Evolutionary conservation across 92 coral and sea anemone genomes (phyloP).

Genomic region (Parazoanthus swiftii): DNA sequence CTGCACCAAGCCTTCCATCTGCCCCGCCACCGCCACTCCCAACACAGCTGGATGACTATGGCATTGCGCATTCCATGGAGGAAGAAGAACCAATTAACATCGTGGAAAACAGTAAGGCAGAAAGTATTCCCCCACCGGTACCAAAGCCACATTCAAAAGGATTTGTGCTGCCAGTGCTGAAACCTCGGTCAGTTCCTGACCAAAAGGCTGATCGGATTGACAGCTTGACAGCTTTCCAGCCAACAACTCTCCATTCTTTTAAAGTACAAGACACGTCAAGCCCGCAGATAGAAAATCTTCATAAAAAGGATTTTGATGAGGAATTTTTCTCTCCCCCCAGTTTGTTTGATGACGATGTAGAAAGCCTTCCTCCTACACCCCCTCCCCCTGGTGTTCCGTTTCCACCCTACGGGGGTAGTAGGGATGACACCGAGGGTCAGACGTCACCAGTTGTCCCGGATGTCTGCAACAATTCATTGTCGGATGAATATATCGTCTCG

Average conservation of each 20-base stretch:
- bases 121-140: background rate
- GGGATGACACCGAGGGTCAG: background rate
- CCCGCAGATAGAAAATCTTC: background rate
- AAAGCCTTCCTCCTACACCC: conserved; percentile 75
- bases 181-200: background rate
- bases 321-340: conserved; percentile 70
- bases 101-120: background rate
- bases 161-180: background rate
- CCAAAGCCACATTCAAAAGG: background rate
- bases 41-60: background rate
- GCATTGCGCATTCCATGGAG: background rate
- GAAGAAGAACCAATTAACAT: background rate
- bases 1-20: conserved; percentile 45
- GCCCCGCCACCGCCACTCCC: conserved; percentile 63
- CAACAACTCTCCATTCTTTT: background rate
- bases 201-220: background rate
- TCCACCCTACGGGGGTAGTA: background rate
- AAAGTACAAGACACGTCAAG: background rate
- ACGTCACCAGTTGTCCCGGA: background rate
- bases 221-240: background rate
- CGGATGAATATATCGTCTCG: conserved; percentile 22
- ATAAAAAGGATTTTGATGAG: conserved; percentile 1
- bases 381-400: conserved; percentile 63
- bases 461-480: background rate
- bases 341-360: conserved; percentile 68